These are phyloP conservation scores for Pterois miles DNA, from an alignment of 2,797 vertebrate genomes.

Conservation along the genomic window DNA sequence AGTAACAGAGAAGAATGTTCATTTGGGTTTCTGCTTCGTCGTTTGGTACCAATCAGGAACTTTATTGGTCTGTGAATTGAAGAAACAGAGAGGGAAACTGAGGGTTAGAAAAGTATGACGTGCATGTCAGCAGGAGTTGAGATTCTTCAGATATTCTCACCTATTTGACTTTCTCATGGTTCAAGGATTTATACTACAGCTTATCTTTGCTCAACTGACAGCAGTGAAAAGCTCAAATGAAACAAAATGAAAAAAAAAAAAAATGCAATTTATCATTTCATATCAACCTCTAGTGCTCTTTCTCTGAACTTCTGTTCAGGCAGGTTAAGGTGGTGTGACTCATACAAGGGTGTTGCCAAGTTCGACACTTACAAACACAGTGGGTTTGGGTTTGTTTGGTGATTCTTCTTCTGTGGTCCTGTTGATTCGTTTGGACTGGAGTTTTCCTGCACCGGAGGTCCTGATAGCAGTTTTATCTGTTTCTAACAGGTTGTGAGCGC, in stretches of 20 bases:
- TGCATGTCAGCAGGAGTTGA: neutral
- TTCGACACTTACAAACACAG: slow-evolving; percentile 92
- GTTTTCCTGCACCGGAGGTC: slow-evolving; percentile 34
- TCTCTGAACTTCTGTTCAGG: slow-evolving; percentile 48
- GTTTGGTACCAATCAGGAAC: slow-evolving; percentile 76
- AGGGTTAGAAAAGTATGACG: neutral
- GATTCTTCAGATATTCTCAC: neutral
- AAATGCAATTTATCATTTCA: slow-evolving; percentile 12
- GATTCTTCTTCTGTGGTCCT: slow-evolving; percentile 78
- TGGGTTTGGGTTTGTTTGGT: slow-evolving; percentile 87
- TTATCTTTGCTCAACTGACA: slow-evolving; percentile 4
- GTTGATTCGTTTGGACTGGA: slow-evolving; percentile 58
- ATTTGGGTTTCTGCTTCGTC: slow-evolving; percentile 71
- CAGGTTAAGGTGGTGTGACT: slow-evolving; percentile 59
- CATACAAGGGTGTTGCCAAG: slow-evolving; percentile 57
- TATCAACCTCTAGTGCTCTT: neutral
- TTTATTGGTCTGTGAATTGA: slow-evolving; percentile 79
- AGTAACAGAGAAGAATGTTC: slow-evolving; percentile 9
- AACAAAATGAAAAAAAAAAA: slow-evolving; percentile 21
- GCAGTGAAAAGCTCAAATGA: slow-evolving; percentile 18
- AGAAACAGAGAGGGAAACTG: slow-evolving; percentile 9
- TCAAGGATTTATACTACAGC: neutral
- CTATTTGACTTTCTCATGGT: slow-evolving; percentile 5
- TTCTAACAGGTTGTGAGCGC: slow-evolving; percentile 63
- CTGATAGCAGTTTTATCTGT: slow-evolving; percentile 50